Evolutionary conservation across 2,888 invertebrate species (phyloP).

Genomic region (Eledona agricola): DNA sequence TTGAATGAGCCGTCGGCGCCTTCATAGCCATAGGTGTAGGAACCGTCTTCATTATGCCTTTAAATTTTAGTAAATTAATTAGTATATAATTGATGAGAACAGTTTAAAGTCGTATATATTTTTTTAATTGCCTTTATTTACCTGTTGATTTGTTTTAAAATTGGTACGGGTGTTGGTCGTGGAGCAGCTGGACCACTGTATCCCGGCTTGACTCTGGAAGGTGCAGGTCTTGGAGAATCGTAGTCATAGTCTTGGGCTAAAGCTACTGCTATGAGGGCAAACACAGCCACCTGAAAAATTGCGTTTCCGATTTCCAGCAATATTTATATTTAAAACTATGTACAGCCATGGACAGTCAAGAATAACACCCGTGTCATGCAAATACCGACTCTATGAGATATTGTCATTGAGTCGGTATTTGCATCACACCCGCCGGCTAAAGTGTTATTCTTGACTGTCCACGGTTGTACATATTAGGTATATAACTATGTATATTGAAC

Average conservation of each 20-base stretch:
- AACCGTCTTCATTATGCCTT: slow-evolving; percentile 89
- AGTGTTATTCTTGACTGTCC: too few relatives aligned
- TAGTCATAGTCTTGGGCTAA: slow-evolving; percentile 66
- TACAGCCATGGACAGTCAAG: too few relatives aligned
- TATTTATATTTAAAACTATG: too few relatives aligned
- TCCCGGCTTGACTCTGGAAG: slow-evolving; percentile 59
- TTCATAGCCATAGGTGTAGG: slow-evolving; percentile 91
- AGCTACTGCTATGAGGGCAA: slow-evolving; percentile 60
- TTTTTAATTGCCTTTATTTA: slow-evolving; percentile 53
- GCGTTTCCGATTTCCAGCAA: too few relatives aligned
- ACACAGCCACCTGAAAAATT: slow-evolving; percentile 57
- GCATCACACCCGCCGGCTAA: too few relatives aligned
- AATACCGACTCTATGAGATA: too few relatives aligned
- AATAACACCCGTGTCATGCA: too few relatives aligned
- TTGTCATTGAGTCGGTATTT: too few relatives aligned
- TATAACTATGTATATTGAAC: too few relatives aligned
- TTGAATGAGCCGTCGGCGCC: slow-evolving; percentile 89
- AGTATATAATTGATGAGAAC: background rate
- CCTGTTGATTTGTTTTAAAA: slow-evolving; percentile 89
- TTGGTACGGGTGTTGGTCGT: slow-evolving; percentile 74
- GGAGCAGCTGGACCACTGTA: slow-evolving; percentile 61
- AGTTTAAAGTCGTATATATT: background rate
- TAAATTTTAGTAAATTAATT: slow-evolving; percentile 14
- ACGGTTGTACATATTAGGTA: too few relatives aligned
- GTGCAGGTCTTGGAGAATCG: slow-evolving; percentile 63